Base-by-base conservation (phyloP, 2,888 invertebrate species). In the Hymenopus coronatus region DNA sequence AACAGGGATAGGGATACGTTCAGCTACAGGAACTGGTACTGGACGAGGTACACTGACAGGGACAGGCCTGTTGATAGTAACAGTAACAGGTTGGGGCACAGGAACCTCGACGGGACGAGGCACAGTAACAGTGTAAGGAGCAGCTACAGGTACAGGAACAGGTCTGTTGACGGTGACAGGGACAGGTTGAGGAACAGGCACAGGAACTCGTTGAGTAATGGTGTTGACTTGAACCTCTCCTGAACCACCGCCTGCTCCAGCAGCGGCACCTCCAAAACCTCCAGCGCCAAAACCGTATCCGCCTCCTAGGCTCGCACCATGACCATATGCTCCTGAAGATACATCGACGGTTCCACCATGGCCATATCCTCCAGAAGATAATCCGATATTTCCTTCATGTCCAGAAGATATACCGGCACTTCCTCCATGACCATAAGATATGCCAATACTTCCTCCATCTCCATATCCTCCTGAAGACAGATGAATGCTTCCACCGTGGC, bases 1-100 rank as follows among this genome's bases (percentile, higher is more conserved):
- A 9, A 85, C 85, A 28, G 46, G 85, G 27, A 85, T 54, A 85
- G 85, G 54, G 8, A 85, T 70, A 40, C 28, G 46, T 28, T 85
- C 25, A 54, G 46, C 27, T n/a, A 85, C 85, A 85, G 85, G 85
- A 14, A 85, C 85, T 54, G 85, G 28, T 3, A 85, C 85, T 85
- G 85, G 85, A 46, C 85, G 46, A 70, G 85, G 85, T 27, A 85
- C 85, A 85, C 46, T 85, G n/a, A 85, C 85, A 27, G 85, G 85
- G 46, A 54, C 46, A 15, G 85, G 85, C 12, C 85, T 85, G 85
- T 46, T 46, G 27, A 85, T 20, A n/a, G 85, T 54, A 20, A 85
- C 85, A 85, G 85, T 6, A 15, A 85, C 54, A 20, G 85, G 54
- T 0, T 46, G 40, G 7, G 85, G 85, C 7, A 85, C 85, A 28